phyloP scores from a whole-genome alignment of 1,140 invertebrate genomes.

The Brachystomella parvula region DNA sequence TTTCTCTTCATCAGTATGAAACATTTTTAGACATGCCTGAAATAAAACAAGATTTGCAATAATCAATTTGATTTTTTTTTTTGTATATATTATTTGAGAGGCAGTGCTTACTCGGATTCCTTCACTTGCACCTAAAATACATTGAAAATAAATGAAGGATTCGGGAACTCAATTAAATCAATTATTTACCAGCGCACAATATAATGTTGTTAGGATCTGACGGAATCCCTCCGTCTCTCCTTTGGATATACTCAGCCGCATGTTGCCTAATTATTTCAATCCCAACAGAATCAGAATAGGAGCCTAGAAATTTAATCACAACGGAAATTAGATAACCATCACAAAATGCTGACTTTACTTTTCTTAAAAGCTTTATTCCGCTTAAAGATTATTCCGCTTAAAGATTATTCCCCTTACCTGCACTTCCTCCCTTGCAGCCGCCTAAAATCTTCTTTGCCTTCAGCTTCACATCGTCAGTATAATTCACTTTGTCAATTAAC shows the following conservation, averaged over 20 bases:
- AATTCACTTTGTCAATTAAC: constrained; percentile 61
- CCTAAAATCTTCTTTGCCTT: constrained; percentile 64
- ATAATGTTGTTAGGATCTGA: constrained; percentile 70
- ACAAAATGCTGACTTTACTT: neutral
- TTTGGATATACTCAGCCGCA: constrained; percentile 78
- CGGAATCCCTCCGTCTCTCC: constrained; percentile 69
- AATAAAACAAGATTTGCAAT: neutral
- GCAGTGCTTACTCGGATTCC: neutral
- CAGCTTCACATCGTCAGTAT: constrained; percentile 77
- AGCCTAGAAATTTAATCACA: constrained; percentile 47
- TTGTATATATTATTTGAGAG: neutral
- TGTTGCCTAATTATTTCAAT: constrained; percentile 84
- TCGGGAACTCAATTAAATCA: neutral
- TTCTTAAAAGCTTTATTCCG: neutral
- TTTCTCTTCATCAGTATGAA: constrained; percentile 48
- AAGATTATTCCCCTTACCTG: constrained; percentile 46
- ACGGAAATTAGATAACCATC: constrained; percentile 12
- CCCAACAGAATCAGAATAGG: constrained; percentile 89
- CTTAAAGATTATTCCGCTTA: neutral
- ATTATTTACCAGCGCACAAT: constrained; percentile 78
- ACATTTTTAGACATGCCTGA: constrained; percentile 60
- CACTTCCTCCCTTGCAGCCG: constrained; percentile 71
- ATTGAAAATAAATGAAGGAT: neutral
- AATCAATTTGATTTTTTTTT: neutral
- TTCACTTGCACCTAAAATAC: constrained; percentile 2